Base-by-base conservation (phyloP, 2,797 vertebrate genomes). In the Rhincodon typus region DNA sequence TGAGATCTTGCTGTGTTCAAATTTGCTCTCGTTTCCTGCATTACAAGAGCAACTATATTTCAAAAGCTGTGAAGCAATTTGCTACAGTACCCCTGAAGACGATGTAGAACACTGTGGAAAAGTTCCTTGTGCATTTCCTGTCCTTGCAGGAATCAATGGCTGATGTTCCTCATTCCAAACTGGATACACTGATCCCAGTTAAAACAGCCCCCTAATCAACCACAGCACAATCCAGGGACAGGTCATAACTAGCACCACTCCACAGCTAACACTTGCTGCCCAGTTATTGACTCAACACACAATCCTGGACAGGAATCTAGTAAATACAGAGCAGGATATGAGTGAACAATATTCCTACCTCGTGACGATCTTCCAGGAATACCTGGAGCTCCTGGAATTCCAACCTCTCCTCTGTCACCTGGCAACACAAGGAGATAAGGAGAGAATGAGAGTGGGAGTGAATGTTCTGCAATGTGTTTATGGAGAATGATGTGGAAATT, bases 371-470 rank as follows among this genome's bases (percentile, higher is more conserved):
- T 62, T 34, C 90, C 90, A 2, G 90, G 90, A 69, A 93, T 93
- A n/a, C 90, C 90, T 2, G 90, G 90, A 69, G 90, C 90, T 1
- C 90, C 90, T 67, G 90, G 90, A 38, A 93, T 93, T 93, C 90
- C 90, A 19, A 93, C 17, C 8, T 93, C 90, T 38, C 90, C 90
- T 67, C n/a, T 38, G 17, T 67, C 90, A 53, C 90, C 90, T 93
- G 38, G 53, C 62, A 67, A 67, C 62, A 93, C 42, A 84, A 84
- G 17, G 19, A 25, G 34, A 67, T 66, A 0, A n/a, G 5, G 53
- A 90, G 19, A 69, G n/a, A 69, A 2, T 93, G 90, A 93, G 82
- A 23, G 17, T 42, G 38, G 19, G 38, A 46, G 0, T 84, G 79
- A 46, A 21, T 21, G 6, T 46, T 23, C 5, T 23, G 79, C 19